A percentile compares a stretch with the other conserved stretches of the same genome.
Conservation (phyloP, 2,113 vertebrate species). For the Ciconia stormi region DNA sequence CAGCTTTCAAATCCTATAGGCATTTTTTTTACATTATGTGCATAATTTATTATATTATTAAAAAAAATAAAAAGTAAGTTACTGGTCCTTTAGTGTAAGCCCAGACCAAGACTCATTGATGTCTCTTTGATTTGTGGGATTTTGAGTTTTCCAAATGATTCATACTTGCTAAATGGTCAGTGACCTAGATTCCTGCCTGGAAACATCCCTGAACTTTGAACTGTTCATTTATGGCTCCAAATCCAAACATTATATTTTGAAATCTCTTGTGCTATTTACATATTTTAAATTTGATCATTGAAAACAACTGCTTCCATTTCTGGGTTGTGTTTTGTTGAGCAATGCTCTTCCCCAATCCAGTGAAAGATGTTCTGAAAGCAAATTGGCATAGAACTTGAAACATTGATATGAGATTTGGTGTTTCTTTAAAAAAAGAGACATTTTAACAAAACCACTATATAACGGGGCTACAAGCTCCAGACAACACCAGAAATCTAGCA, state of each 20-base stretch:
- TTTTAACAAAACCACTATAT: not conserved
- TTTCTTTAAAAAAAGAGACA: not conserved
- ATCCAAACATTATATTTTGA: not conserved
- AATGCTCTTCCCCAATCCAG: not conserved
- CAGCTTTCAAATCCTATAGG: not conserved
- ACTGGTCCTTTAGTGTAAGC: not conserved
- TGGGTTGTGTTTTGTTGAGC: not conserved
- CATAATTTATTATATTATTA: not conserved
- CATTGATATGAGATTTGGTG: not conserved
- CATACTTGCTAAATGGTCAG: not conserved
- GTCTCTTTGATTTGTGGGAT: not conserved
- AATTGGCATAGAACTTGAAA: not conserved
- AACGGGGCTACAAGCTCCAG: not conserved
- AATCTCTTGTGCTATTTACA: not conserved
- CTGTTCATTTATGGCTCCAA: not conserved
- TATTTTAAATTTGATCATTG: not conserved
- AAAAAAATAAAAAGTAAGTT: not conserved
- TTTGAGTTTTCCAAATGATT: not conserved
- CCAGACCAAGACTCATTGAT: not conserved
- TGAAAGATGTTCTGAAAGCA: not conserved
- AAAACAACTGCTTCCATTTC: not conserved
- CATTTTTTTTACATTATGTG: not conserved
- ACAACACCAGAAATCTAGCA: not conserved
- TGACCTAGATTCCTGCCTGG: not conserved
- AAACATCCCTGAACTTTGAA: not conserved